These are phyloP conservation scores for Ennomos erosarius DNA, from an alignment of 2,888 invertebrate genomes.

Conservation along the genomic window DNA sequence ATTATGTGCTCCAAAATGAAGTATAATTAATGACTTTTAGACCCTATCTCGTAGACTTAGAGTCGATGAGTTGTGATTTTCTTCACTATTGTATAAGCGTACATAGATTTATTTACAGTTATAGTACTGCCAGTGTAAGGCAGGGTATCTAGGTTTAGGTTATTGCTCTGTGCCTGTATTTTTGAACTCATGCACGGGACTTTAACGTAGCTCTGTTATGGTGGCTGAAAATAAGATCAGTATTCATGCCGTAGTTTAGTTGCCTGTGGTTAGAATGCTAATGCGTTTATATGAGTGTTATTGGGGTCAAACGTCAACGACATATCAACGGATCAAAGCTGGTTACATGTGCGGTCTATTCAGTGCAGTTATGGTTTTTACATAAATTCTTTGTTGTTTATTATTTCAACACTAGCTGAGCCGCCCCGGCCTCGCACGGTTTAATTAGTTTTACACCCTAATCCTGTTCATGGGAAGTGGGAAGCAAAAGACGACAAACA, in stretches of 20 bases:
- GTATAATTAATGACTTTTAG: constrained; percentile 23
- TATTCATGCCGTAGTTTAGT: constrained; percentile 17
- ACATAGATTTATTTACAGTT: constrained; percentile 32
- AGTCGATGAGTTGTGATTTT: constrained; percentile 24
- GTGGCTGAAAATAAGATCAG: constrained; percentile 29
- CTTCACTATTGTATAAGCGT: constrained; percentile 29
- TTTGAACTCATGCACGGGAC: constrained; percentile 27
- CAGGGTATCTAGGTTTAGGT: constrained; percentile 31
- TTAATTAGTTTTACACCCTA: no score
- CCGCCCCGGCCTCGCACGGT: no score
- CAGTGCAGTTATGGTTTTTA: constrained; percentile 6
- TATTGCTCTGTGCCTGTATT: constrained; percentile 29
- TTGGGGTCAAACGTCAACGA: constrained; percentile 31
- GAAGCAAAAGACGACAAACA: no score
- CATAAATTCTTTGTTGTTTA: not conserved
- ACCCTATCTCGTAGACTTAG: constrained; percentile 27
- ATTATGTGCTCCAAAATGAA: constrained; percentile 29
- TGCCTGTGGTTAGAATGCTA: constrained; percentile 28
- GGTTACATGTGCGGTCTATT: no score
- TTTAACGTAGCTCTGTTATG: constrained; percentile 23
- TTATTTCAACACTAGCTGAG: no score
- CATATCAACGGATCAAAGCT: constrained; percentile 13
- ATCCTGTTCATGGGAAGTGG: no score
- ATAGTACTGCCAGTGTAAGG: constrained; percentile 24
- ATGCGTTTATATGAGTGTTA: constrained; percentile 19